Evolutionary conservation across 1,140 invertebrate species (phyloP).

Genomic region (Goniozus legneri): DNA sequence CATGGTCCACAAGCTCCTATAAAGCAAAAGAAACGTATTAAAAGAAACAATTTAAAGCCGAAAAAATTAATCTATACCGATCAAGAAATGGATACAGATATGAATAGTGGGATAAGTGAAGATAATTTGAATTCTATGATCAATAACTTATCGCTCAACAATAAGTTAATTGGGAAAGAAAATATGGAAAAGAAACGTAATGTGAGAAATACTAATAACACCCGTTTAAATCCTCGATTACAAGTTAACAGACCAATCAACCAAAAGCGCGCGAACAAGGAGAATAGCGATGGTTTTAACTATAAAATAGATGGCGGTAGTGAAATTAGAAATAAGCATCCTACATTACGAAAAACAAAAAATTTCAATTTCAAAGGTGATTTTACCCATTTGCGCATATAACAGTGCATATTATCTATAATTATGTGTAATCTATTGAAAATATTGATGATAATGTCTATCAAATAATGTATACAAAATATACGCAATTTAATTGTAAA

Average conservation of each 20-base stretch:
- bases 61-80: slow-evolving; percentile 30
- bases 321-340: no score
- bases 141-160: not conserved
- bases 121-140: slow-evolving; percentile 2
- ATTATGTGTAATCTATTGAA: no score
- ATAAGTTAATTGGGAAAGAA: slow-evolving; percentile 3
- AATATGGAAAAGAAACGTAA: not conserved
- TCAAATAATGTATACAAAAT: no score
- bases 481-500: no score
- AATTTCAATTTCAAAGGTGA: slow-evolving; percentile 13
- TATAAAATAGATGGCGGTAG: no score
- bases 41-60: slow-evolving; percentile 24
- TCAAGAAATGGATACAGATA: slow-evolving; percentile 16
- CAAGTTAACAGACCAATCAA: no score
- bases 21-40: slow-evolving; percentile 19
- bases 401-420: slow-evolving; percentile 1
- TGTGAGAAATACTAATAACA: not conserved
- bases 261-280: no score
- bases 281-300: no score
- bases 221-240: no score
- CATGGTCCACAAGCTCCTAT: slow-evolving; percentile 29
- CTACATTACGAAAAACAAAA: no score
- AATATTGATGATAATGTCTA: no score
- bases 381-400: slow-evolving; percentile 30
- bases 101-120: slow-evolving; percentile 1